Percentiles rank a stretch among this genome's conserved stretches.
These are phyloP conservation scores for Pristiophorus japonicus DNA, from an alignment of 2,113 vertebrate genomes.

Conservation along the genomic window DNA sequence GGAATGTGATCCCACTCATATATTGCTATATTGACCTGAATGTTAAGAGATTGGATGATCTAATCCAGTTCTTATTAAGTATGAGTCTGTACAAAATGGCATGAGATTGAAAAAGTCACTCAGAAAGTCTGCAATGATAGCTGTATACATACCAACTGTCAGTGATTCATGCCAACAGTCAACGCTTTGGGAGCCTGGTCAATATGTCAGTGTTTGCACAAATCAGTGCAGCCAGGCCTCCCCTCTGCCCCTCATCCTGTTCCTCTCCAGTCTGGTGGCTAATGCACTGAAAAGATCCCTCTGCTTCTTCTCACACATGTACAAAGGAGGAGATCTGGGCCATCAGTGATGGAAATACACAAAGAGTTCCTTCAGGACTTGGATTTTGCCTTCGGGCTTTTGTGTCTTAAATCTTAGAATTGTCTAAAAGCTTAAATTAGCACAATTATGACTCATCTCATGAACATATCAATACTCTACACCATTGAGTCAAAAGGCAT, in stretches of 20 bases:
- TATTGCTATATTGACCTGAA: neutral
- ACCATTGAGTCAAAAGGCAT: no score
- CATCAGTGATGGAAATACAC: neutral
- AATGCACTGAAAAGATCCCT: neutral
- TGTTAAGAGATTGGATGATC: neutral
- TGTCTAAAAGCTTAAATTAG: neutral
- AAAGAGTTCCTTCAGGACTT: neutral
- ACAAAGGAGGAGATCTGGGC: neutral
- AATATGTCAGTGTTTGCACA: neutral
- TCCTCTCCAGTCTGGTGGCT: neutral
- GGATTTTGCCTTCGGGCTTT: neutral
- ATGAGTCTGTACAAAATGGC: neutral
- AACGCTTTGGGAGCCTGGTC: neutral
- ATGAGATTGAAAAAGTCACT: neutral
- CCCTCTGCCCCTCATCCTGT: neutral
- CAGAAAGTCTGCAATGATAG: neutral
- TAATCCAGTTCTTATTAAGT: conserved; percentile 1
- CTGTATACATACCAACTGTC: neutral
- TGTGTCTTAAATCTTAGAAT: neutral
- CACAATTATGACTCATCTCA: no score
- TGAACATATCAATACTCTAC: no score
- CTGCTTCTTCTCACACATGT: neutral
- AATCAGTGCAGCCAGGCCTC: neutral
- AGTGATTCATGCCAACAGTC: neutral
- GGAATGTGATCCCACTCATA: neutral